Evolutionary conservation across 1,140 invertebrate species (phyloP).

Genomic region (Colletes gigas): DNA sequence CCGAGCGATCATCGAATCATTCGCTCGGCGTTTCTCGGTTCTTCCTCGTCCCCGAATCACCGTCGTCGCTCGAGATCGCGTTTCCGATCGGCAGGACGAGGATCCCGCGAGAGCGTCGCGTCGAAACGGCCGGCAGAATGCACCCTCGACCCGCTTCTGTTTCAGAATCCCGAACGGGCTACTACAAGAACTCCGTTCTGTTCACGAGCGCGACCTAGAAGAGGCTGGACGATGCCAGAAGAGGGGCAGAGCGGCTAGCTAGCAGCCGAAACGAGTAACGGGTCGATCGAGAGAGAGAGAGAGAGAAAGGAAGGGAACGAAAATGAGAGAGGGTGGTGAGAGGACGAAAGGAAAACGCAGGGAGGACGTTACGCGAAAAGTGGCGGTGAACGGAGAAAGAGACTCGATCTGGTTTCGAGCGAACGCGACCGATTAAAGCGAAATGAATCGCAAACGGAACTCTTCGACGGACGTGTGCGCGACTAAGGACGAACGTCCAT

Average conservation of each 20-base stretch:
- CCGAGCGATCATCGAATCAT: constrained; percentile 64
- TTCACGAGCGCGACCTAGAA: constrained; percentile 92
- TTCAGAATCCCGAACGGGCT: constrained; percentile 84
- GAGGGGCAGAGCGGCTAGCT: constrained; percentile 55
- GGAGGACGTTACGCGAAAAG: not conserved
- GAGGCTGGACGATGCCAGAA: constrained; percentile 67
- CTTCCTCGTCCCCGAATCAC: constrained; percentile 35
- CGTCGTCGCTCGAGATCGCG: constrained; percentile 10
- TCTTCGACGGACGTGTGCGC: no score
- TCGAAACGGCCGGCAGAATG: constrained; percentile 12
- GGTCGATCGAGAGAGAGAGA: not conserved
- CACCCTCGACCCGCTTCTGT: constrained; percentile 65
- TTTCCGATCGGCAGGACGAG: not conserved
- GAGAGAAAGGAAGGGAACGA: no score
- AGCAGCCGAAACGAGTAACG: constrained; percentile 61
- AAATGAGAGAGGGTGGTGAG: no score
- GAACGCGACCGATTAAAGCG: not conserved
- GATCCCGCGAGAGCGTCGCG: not conserved
- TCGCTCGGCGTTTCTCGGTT: constrained; percentile 36
- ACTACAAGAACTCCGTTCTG: constrained; percentile 93
- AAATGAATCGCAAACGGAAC: no score
- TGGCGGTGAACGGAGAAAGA: not conserved
- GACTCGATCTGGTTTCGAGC: not conserved
- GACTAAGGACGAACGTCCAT: no score
- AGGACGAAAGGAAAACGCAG: not conserved